Conservation (phyloP, 2,888 invertebrate genomes). For the Alviniconcha strummeri region DNA sequence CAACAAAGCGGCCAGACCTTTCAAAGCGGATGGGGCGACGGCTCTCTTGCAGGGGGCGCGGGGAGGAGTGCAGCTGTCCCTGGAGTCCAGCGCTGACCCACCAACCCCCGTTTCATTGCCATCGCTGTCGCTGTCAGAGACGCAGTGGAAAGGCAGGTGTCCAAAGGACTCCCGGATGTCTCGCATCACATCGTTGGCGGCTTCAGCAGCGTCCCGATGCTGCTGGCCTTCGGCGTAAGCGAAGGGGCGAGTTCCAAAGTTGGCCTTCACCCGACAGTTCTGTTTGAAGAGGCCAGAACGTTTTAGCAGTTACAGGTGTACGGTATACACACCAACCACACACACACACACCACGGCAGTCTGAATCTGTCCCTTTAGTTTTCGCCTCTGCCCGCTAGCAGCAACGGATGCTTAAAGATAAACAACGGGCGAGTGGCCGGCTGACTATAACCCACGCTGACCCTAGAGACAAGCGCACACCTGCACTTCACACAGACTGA, state of each 20-base stretch:
- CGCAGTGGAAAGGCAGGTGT: slow-evolving; percentile 67
- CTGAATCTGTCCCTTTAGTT: too few relatives aligned
- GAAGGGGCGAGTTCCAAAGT: slow-evolving; percentile 72
- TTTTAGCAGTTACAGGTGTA: too few relatives aligned
- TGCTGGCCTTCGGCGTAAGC: slow-evolving; percentile 70
- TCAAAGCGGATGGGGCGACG: slow-evolving; percentile 58
- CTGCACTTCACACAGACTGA: too few relatives aligned
- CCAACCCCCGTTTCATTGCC: slow-evolving; percentile 50
- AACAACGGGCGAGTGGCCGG: too few relatives aligned
- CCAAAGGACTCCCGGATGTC: slow-evolving; percentile 71
- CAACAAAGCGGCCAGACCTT: slow-evolving; percentile 21
- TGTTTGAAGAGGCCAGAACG: slow-evolving; percentile 36
- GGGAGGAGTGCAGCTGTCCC: slow-evolving; percentile 44
- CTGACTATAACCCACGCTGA: too few relatives aligned
- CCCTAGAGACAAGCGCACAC: too few relatives aligned
- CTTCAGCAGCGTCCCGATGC: slow-evolving; percentile 70
- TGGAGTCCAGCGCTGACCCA: slow-evolving; percentile 27
- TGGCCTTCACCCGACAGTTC: slow-evolving; percentile 70
- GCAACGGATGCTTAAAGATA: too few relatives aligned
- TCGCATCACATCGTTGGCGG: slow-evolving; percentile 67
- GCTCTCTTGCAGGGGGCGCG: slow-evolving; percentile 64
- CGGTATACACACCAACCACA: too few relatives aligned
- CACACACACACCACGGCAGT: too few relatives aligned
- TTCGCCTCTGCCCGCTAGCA: too few relatives aligned
- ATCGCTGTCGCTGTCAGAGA: slow-evolving; percentile 70